Evolutionary conservation across 2,797 vertebrate genomes (phyloP).

Genomic region (Lagothrix lagotricha): DNA sequence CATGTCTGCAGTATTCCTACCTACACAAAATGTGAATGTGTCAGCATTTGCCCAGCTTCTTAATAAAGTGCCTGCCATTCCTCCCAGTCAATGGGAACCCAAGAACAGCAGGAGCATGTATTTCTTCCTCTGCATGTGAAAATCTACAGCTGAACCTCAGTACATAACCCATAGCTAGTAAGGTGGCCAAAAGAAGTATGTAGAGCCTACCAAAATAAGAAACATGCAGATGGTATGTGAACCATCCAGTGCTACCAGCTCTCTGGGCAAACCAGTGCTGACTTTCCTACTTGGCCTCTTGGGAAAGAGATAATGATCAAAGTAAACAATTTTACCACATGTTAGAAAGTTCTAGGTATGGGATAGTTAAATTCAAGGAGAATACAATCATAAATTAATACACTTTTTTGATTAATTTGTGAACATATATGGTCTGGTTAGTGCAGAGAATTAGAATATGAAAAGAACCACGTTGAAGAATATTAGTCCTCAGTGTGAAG

Average conservation of each 20-base stretch:
- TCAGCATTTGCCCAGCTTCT: neutral
- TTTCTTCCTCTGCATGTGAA: neutral
- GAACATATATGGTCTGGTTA: neutral
- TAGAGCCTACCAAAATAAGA: neutral
- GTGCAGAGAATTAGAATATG: neutral
- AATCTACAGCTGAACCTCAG: neutral
- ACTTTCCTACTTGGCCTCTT: neutral
- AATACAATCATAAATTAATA: neutral
- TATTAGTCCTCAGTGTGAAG: neutral
- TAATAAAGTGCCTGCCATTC: neutral
- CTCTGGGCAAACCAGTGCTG: neutral
- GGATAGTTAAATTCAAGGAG: neutral
- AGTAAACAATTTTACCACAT: neutral
- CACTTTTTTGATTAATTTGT: neutral
- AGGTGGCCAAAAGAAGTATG: neutral
- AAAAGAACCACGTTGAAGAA: neutral
- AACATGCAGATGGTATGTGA: neutral
- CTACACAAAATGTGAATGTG: neutral
- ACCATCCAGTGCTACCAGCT: neutral
- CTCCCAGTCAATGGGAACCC: neutral
- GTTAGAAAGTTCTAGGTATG: neutral
- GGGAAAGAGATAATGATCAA: neutral
- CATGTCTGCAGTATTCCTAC: neutral
- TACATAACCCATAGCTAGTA: neutral
- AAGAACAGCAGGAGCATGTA: neutral